These are phyloP conservation scores for Clunio marinus DNA, from an alignment of 2,888 invertebrate species.

Conservation along the genomic window DNA sequence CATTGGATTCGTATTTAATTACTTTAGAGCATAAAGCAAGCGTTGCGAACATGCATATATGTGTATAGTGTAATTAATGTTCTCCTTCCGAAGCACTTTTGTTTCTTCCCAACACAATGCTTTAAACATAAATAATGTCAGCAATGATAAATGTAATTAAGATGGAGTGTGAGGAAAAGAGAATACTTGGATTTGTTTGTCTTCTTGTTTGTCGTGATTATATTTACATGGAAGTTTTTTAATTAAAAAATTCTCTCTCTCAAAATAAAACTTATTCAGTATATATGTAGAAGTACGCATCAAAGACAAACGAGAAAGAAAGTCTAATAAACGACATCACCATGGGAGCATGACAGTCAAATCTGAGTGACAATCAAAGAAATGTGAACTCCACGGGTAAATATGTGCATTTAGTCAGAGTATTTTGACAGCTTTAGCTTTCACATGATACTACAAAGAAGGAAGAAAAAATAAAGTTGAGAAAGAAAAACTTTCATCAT, in stretches of 20 bases:
- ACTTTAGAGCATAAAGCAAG: not conserved
- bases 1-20: not conserved
- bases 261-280: no score
- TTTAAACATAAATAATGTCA: not conserved
- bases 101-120: not conserved
- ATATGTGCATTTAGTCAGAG: not conserved
- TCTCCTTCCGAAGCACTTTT: not conserved
- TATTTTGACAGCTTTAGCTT: conserved; percentile 29
- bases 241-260: conserved; percentile 26
- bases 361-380: conserved; percentile 1
- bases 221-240: conserved; percentile 29
- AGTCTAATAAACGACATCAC: not conserved
- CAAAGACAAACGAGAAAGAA: not conserved
- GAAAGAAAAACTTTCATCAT: not conserved
- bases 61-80: not conserved
- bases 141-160: conserved; percentile 15
- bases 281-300: no score
- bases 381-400: not conserved
- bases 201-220: not conserved
- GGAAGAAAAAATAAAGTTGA: not conserved
- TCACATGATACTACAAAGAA: conserved; percentile 11
- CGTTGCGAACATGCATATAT: no score
- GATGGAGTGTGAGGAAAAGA: not conserved
- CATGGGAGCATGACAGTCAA: conserved; percentile 11
- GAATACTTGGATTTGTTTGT: not conserved